Percentiles rank a stretch among this genome's conserved stretches.
Evolutionary conservation across 2,113 vertebrate species (phyloP).

Genomic region (Perccottus glenii): DNA sequence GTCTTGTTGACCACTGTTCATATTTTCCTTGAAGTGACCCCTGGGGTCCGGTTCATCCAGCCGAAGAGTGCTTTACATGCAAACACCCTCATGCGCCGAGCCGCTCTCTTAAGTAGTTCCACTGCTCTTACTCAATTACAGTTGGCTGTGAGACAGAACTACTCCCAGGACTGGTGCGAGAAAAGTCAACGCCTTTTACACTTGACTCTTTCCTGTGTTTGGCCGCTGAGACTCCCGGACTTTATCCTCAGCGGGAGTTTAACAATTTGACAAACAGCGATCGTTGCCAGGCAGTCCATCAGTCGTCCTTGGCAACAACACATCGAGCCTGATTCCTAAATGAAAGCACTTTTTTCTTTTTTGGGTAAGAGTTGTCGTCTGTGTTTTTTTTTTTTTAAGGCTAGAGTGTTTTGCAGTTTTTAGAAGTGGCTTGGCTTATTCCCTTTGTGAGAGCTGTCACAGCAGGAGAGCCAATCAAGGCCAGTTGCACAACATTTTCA

Average conservation of each 20-base stretch:
- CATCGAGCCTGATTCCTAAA: neutral
- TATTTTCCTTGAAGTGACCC: neutral
- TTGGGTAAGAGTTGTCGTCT: neutral
- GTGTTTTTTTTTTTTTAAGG: neutral
- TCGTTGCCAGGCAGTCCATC: neutral
- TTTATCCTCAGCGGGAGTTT: conserved; percentile 43
- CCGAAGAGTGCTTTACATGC: conserved; percentile 18
- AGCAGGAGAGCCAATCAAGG: neutral
- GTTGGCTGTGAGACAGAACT: conserved; percentile 44
- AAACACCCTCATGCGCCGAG: neutral
- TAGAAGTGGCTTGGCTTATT: conserved; percentile 6
- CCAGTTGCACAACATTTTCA: neutral
- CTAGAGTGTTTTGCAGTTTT: neutral
- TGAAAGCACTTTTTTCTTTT: neutral
- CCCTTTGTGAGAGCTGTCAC: neutral
- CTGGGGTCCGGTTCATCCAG: conserved; percentile 7
- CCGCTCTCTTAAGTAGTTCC: conserved; percentile 17
- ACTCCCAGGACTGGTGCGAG: conserved; percentile 42
- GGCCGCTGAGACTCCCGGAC: conserved; percentile 34
- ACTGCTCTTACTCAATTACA: conserved; percentile 60
- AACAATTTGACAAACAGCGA: conserved; percentile 7
- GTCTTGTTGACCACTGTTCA: neutral
- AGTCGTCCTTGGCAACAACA: conserved; percentile 1
- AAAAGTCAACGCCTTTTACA: conserved; percentile 66
- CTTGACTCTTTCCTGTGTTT: conserved; percentile 50